Evolutionary conservation across 2,113 vertebrate genomes (phyloP).

Genomic region (Dicrurus megarhynchus): DNA sequence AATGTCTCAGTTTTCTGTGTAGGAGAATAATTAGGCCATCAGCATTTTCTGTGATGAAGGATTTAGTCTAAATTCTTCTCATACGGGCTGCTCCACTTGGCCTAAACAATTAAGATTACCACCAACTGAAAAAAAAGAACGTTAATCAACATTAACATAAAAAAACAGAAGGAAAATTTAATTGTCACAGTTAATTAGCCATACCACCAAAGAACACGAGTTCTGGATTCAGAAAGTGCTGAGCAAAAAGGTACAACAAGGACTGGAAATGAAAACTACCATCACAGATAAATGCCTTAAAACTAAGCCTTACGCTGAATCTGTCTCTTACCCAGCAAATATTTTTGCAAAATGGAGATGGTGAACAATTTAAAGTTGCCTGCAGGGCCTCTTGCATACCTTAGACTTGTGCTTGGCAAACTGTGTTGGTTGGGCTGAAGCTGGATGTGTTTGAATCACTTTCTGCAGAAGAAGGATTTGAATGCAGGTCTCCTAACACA

Average conservation of each 20-base stretch:
- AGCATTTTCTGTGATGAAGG: neutral
- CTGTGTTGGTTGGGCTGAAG: neutral
- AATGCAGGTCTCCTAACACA: neutral
- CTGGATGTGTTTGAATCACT: neutral
- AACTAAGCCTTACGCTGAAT: neutral
- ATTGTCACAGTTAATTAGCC: neutral
- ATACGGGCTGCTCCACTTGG: neutral
- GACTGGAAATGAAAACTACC: neutral
- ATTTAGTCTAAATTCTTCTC: neutral
- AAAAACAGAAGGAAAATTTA: neutral
- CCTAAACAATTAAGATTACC: conserved; percentile 4
- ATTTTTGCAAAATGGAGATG: neutral
- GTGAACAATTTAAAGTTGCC: neutral
- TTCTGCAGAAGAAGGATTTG: neutral
- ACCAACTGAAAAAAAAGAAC: neutral
- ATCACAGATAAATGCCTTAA: neutral
- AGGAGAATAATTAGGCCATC: conserved; percentile 4
- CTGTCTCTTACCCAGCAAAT: neutral
- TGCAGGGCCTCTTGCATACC: neutral
- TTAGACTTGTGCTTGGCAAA: neutral
- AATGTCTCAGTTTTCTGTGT: neutral
- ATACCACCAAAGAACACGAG: neutral
- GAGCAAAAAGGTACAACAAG: neutral
- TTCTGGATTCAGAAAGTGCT: neutral
- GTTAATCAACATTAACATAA: neutral